Base-by-base conservation (phyloP, 2,797 vertebrate genomes). In the Microtus obscurus region DNA sequence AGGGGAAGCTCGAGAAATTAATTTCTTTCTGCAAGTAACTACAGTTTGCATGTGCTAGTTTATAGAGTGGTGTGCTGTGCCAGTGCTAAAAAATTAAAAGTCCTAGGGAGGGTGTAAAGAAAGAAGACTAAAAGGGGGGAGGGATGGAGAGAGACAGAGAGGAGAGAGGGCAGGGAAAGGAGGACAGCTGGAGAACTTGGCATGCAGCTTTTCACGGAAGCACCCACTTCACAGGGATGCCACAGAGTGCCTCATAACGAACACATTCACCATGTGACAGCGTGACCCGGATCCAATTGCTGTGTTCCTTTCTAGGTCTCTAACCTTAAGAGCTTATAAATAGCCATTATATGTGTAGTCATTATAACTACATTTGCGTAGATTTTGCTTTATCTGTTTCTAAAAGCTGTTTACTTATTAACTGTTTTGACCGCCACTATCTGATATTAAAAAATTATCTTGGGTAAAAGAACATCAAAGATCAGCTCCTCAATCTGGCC, bases 401-500 rank as follows among this genome's bases (percentile, higher is more conserved):
- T 76, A 43, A 85, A 90, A 91, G 65, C 31, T 78, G 5, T 88
- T 93, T 91, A 34, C 78, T 81, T 90, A 74, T 85, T 95, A 94
- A 94, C 74, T 91, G 76, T 91, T 96, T 91, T 89, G 40, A 91
- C 77, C 56, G 59, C 14, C 12, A 81, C 14, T 87, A 34, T 94
- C 77, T 95, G 81, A 90, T 91, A 45, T 95, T 74, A 89, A 90
- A 86, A 78, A 74, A 51, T 79, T 96, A 95, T 93, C 90, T 90
- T 86, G 77, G 61, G 6, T 89, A 13, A 76, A 69, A 86, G 73
- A 16, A 79, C 13, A 25, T 61, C 29, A 79, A 34, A 87, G 53
- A 86, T 87, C 16, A 91, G 43, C 92, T 78, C 63, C 43, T 82
- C 43, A 56, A 59, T 96, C 23, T 74, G 90, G 48, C 65, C 40